Evolutionary conservation across 1,140 invertebrate species (phyloP).

Genomic region (Drosophila funebris): DNA sequence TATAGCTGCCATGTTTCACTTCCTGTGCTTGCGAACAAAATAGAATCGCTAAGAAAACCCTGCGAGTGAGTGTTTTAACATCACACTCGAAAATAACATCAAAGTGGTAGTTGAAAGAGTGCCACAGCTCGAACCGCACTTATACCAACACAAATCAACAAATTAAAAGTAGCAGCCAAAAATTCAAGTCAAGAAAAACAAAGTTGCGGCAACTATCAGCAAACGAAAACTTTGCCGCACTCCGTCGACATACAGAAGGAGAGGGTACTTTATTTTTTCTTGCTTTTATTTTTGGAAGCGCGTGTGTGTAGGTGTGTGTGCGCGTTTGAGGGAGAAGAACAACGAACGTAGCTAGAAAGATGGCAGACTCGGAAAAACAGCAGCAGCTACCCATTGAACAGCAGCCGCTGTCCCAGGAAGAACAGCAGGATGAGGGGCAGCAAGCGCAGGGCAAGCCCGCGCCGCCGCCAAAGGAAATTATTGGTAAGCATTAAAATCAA

Average conservation of each 20-base stretch:
- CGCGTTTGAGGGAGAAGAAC: constrained; percentile 50
- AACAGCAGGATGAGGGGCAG: constrained; percentile 58
- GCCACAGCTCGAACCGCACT: constrained; percentile 68
- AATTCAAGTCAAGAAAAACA: constrained; percentile 53
- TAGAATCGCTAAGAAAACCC: constrained; percentile 76
- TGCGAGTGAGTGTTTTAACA: constrained; percentile 84
- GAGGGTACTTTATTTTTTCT: constrained; percentile 51
- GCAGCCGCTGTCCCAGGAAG: constrained; percentile 64
- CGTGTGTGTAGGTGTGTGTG: constrained; percentile 49
- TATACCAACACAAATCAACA: constrained; percentile 35
- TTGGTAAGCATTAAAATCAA: constrained; percentile 67
- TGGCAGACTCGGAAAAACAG: constrained; percentile 83
- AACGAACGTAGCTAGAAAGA: constrained; percentile 48
- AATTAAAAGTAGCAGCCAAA: constrained; percentile 54
- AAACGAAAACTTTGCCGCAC: constrained; percentile 38
- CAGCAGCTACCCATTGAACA: constrained; percentile 75
- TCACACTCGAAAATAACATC: constrained; percentile 83
- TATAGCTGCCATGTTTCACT: constrained; percentile 76
- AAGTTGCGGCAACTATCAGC: constrained; percentile 56
- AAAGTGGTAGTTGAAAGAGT: constrained; percentile 83
- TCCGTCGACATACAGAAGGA: constrained; percentile 24
- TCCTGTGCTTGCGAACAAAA: constrained; percentile 78
- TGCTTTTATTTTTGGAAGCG: constrained; percentile 59
- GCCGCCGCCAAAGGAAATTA: constrained; percentile 80
- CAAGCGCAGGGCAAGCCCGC: constrained; percentile 71